Base-by-base conservation (phyloP, 2,797 vertebrate species). In the Lepilemur septentrionalis region DNA sequence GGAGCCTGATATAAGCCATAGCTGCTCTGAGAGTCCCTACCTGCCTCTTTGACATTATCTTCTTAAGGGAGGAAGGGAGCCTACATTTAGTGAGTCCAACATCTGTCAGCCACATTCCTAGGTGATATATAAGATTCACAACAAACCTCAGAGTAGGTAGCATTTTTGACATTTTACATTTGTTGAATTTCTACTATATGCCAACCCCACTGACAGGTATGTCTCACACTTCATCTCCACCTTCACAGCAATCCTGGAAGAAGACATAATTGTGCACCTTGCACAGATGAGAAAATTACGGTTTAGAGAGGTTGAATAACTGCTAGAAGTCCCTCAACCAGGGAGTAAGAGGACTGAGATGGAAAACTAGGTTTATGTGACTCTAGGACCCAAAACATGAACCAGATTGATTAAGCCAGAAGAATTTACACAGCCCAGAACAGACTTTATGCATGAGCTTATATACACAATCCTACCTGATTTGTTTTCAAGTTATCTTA, bases 151-250 rank as follows among this genome's bases (percentile, higher is more conserved):
- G 7, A 72, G 35, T 50, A 17, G 25, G 83, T 22, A 73, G 73
- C 3, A 35, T 65, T 89, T 75, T 82, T 82, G 52, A 85, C 73
- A 87, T 70, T 94, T 96, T 63, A 48, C n/a, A 61, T 89, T 88
- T 91, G 76, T 70, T 95, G 93, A 78, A 48, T 92, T 84, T 93
- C 80, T 86, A 52, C 73, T 65, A 25, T 4, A 9, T 92, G 88
- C 41, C 89, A 94, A 89, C 11, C 6, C 48, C 20, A 59, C 57
- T 87, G 80, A 93, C 84, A 93, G 81, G 32, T 28, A 75, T 30
- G 17, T 81, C 90, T 94, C 55, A 78, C 20, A 48, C 78, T 83
- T 92, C 72, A 28, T 76, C 72, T 95, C 57, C 35, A 55, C 87
- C 83, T 88, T 95, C 59, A 91, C 17, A 75, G 84, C 46, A 84